These are phyloP conservation scores for Atta cephalotes DNA, from an alignment of 1,140 invertebrate genomes.

Conservation along the genomic window DNA sequence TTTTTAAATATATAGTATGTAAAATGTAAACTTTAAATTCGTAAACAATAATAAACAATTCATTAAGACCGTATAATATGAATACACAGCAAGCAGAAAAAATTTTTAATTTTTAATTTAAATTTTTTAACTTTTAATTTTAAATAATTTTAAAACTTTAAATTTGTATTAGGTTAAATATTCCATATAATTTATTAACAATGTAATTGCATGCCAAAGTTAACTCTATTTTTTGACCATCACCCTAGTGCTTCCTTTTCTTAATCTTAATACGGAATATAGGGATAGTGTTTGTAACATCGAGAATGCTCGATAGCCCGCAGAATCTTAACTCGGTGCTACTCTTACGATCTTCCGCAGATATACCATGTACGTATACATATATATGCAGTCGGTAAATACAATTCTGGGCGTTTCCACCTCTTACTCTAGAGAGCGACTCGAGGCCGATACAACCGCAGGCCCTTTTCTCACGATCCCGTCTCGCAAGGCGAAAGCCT, in stretches of 20 bases:
- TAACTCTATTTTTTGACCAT: not conserved
- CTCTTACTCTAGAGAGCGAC: constrained; percentile 52
- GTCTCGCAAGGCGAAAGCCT: constrained; percentile 36
- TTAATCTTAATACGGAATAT: not conserved
- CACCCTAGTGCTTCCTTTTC: too few species aligned
- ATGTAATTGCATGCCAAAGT: too few species aligned
- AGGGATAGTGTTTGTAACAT: not conserved
- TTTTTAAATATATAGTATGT: too few species aligned
- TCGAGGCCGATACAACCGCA: constrained; percentile 36
- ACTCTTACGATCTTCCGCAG: constrained; percentile 43
- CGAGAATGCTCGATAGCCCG: not conserved
- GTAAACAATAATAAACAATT: too few species aligned
- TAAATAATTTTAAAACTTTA: too few species aligned
- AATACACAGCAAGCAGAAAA: too few species aligned
- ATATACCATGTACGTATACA: constrained; percentile 23
- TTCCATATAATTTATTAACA: too few species aligned
- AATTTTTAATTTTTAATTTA: too few species aligned
- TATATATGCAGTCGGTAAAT: constrained; percentile 41
- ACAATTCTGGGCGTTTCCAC: constrained; percentile 37
- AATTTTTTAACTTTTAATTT: too few species aligned
- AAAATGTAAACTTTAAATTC: too few species aligned
- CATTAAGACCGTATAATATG: too few species aligned
- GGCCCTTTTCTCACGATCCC: constrained; percentile 69
- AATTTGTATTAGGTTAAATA: too few species aligned
- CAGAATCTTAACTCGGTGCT: constrained; percentile 36